Base-by-base conservation (phyloP, 1,140 invertebrate species). In the Bombus ignitus region DNA sequence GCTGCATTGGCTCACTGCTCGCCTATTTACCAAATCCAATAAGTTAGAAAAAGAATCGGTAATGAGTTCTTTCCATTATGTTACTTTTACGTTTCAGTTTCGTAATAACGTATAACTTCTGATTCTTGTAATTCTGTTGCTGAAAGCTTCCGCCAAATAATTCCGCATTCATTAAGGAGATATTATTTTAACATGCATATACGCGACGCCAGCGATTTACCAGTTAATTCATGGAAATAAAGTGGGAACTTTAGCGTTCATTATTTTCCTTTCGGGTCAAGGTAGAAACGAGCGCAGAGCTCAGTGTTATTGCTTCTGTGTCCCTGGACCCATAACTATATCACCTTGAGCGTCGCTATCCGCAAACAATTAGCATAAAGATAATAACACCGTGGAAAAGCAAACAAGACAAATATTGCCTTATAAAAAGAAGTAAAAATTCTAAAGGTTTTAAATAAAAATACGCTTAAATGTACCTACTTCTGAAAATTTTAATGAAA, bases 201-300 rank as follows among this genome's bases (percentile, higher is more conserved):
- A 77, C 57, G 57, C 13, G 57, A 77, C 12, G 28, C 25, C 75
- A 37, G 22, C 75, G 37, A 78, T 78, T 78, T 32, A n/a, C 59
- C 39, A 42, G 57, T 77, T 77, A 65, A 59, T 77, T 62, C 57
- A 22, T 59, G 28, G 37, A 32, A 42, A 65, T 62, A 65, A 78
- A 77, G 35, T 62, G 35, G 53, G 13, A 39, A 59, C 28, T 65
- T 78, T 22, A 66, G 28, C 28, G 15, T 65, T 39, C n/a, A 35
- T 47, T 73, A 73, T 75, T 78, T 78, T 25, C 37, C 37, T 78
- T 42, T 65, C 37, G 37, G 57, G 57, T 65, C 57, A 65, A 78
- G 39, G 37, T 78, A 32, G 57, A n/a, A 65, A 62, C 37, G 59
- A 28, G 53, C 25, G 12, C 25, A 10, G 18, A 78, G 28, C 10